phyloP scores from a whole-genome alignment of 1,140 invertebrate species.

The Platyura marginata region DNA sequence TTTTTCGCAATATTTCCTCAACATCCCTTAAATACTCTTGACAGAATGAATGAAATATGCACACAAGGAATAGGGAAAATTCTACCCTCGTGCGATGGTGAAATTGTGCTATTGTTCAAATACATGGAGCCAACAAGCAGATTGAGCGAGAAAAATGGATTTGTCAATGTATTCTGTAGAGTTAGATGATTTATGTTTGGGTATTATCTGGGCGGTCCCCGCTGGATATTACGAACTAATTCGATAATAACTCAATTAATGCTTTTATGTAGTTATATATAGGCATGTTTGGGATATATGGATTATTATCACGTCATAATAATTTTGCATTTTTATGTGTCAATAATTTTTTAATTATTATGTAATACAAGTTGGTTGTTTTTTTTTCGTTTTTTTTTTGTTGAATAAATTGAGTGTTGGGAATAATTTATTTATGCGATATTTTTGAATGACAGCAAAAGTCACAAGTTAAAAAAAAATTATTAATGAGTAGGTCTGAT shows the following conservation, averaged over 20 bases:
- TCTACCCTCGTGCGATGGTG: background rate
- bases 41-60: background rate
- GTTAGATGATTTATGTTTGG: background rate
- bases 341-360: background rate
- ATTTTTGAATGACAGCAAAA: too few relatives aligned
- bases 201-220: background rate
- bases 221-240: conserved; percentile 10
- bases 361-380: too few relatives aligned
- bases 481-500: too few relatives aligned
- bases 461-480: too few relatives aligned
- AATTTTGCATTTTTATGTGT: background rate
- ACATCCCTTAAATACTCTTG: background rate
- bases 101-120: background rate
- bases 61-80: background rate
- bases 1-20: background rate
- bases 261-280: conserved; percentile 26
- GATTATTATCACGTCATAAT: background rate
- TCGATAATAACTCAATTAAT: conserved; percentile 27
- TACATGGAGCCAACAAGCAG: background rate
- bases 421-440: too few relatives aligned
- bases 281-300: conserved; percentile 9
- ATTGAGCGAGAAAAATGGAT: background rate
- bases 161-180: background rate
- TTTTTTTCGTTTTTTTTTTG: too few relatives aligned
- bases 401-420: too few relatives aligned